Conservation (phyloP, 2,113 vertebrate species). For the Alosa alosa region DNA sequence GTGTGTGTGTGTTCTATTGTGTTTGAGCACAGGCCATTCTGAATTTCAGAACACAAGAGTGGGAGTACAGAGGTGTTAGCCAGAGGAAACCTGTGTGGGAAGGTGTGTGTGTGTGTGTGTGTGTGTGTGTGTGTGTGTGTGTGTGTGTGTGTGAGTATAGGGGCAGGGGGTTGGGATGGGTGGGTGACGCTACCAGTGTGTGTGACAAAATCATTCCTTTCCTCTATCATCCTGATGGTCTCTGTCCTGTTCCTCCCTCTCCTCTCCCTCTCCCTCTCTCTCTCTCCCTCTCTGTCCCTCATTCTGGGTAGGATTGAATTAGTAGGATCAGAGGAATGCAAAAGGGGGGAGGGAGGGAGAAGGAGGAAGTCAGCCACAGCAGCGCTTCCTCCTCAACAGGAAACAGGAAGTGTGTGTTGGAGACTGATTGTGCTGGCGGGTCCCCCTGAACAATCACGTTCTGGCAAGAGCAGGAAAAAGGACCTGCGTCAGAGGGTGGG, state of each 20-base stretch:
- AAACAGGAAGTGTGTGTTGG: slow-evolving; percentile 89
- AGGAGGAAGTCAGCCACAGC: slow-evolving; percentile 45
- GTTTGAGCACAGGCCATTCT: background rate
- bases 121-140: background rate
- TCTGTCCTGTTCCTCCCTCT: background rate
- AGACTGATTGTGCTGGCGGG: slow-evolving; percentile 75
- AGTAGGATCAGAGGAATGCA: background rate
- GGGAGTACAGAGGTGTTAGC: background rate
- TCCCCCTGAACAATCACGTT: slow-evolving; percentile 85
- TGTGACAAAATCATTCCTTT: slow-evolving; percentile 10
- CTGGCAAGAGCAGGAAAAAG: slow-evolving; percentile 81
- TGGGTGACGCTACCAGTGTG: background rate
- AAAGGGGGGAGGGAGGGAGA: background rate
- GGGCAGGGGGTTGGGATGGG: background rate
- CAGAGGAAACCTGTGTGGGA: background rate
- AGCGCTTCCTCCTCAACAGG: slow-evolving; percentile 82
- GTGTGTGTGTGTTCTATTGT: slow-evolving; percentile 2
- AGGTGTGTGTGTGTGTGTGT: background rate
- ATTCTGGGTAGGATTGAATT: background rate
- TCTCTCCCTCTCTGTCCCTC: background rate
- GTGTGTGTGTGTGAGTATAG: background rate
- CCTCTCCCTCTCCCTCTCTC: background rate
- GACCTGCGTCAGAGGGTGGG: slow-evolving; percentile 85
- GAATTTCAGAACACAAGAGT: background rate
- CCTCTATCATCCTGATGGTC: background rate